Evolutionary conservation across 2,888 invertebrate species (phyloP), one percentile per base, ranked within the genome.

Genomic region (Caenorhabditis japonica): DNA sequence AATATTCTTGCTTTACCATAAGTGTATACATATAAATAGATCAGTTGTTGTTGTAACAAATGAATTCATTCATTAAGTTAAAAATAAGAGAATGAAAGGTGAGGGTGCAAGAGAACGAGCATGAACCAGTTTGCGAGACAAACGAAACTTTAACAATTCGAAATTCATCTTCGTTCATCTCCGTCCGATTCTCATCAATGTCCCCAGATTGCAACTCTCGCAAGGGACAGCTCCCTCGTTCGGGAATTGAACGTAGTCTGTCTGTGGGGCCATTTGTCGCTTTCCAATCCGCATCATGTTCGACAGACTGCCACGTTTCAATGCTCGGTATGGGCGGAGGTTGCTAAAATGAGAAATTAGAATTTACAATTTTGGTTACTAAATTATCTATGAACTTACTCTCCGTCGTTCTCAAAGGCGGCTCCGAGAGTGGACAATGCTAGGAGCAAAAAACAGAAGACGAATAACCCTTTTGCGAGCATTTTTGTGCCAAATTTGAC

Each of bases 261-360:
- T 49, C 19, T 44, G 52, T 17, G 34, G 55, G 23, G 60, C 30
- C 58, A 52, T 44, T 30, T 61, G 51, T 36, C 75, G 34, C 49
- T 75, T 75, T 34, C 75, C 75, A 23, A 75, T 75, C 21, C 75
- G 33, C 75, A 75, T 75, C 75, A 75, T 75, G 59, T 75, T 75
- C 23, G 69, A 69, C 55, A 75, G 49, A 68, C 66, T 68, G 34
- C 61, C 70, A 10, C 75, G 56, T 46, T 75, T 74, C 34, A 61
- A 23, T 30, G 68, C 25, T 49, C 36, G 56, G 43, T 56, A 66
- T 8, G 66, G 56, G 21, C 66, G 66, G 30, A 56, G 27, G 34
- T 30, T 43, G 15, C 66, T 66, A 36, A 47, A 64, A 64, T 25
- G 5, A 3, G 49, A 66, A 34, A 56, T 30, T 47, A n/a, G n/a